Conservation (phyloP, 2,888 invertebrate species). For the Zygaena filipendulae region DNA sequence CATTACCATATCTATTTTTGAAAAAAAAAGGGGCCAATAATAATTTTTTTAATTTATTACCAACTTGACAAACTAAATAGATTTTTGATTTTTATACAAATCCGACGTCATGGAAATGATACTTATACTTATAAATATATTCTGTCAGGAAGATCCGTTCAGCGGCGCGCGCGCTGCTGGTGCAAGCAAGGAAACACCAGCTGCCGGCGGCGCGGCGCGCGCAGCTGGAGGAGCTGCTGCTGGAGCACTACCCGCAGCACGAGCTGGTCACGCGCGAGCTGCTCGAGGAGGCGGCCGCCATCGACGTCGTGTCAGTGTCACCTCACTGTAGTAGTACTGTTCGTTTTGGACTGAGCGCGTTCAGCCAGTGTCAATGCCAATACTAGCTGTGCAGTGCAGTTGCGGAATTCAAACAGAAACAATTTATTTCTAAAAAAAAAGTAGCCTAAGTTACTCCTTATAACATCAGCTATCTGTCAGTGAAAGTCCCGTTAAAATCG, state of each 20-base stretch:
- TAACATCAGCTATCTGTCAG: too few relatives aligned
- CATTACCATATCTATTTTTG: not conserved
- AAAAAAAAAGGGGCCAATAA: not conserved
- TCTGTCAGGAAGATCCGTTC: conserved; percentile 60
- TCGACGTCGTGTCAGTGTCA: conserved; percentile 54
- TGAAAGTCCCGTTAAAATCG: too few relatives aligned
- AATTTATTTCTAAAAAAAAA: too few relatives aligned
- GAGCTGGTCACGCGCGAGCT: conserved; percentile 52
- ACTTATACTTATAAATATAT: not conserved
- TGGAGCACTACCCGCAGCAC: conserved; percentile 56
- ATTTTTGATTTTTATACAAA: too few relatives aligned
- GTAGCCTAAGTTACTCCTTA: too few relatives aligned
- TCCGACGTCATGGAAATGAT: too few relatives aligned
- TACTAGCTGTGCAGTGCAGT: too few relatives aligned
- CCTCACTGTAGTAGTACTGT: too few relatives aligned
- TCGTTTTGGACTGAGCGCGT: too few relatives aligned
- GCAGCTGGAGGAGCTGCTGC: conserved; percentile 54
- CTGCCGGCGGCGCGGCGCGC: conserved; percentile 62
- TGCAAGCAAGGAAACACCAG: conserved; percentile 30
- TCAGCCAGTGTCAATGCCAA: too few relatives aligned
- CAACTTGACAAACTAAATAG: too few relatives aligned
- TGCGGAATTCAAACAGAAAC: too few relatives aligned
- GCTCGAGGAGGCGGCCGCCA: conserved; percentile 50
- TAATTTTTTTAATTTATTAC: not conserved
- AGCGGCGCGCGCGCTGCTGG: conserved; percentile 68